Evolutionary conservation across 37 sponge, comb jelly and placozoan genomes (phyloP).

Genomic region (Cliona cf. orientalis): DNA sequence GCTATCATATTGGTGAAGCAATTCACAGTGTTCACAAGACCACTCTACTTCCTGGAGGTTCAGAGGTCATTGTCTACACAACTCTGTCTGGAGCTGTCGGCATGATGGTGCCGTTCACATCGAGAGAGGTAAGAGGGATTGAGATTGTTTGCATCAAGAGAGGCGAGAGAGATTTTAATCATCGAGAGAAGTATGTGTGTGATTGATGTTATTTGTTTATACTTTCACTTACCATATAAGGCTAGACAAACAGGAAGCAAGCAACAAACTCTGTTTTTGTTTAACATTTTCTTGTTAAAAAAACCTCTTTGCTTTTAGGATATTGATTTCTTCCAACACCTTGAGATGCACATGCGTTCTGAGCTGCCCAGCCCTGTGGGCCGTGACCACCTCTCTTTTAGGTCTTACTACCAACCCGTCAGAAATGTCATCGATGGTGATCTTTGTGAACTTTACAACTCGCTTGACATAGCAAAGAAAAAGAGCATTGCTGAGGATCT

Average conservation of each 20-base stretch:
- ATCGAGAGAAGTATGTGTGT: too few relatives aligned
- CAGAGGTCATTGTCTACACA: constrained; percentile 91
- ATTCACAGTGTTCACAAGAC: constrained; percentile 88
- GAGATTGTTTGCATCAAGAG: too few relatives aligned
- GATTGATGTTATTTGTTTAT: background rate
- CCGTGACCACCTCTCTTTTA: constrained; percentile 90
- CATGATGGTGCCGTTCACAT: constrained; percentile 96
- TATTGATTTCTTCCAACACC: constrained; percentile 98
- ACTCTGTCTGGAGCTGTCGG: constrained; percentile 95
- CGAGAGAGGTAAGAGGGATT: constrained; percentile 93
- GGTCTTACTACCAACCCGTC: constrained; percentile 89
- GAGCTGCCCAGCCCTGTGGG: constrained; percentile 90
- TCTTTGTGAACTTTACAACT: constrained; percentile 97
- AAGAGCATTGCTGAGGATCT: constrained; percentile 87
- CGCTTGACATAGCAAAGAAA: constrained; percentile 89
- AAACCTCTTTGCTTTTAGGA: constrained; percentile 59
- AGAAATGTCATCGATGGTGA: constrained; percentile 95
- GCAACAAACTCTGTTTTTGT: background rate
- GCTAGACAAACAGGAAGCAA: background rate
- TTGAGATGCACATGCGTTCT: constrained; percentile 97
- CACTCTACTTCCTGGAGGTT: constrained; percentile 97
- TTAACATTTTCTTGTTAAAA: background rate
- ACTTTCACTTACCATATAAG: background rate
- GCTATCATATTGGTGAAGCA: constrained; percentile 92
- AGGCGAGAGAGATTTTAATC: too few relatives aligned